phyloP scores from a whole-genome alignment of 1,140 invertebrate species.

The Lutraria rhynchaena region DNA sequence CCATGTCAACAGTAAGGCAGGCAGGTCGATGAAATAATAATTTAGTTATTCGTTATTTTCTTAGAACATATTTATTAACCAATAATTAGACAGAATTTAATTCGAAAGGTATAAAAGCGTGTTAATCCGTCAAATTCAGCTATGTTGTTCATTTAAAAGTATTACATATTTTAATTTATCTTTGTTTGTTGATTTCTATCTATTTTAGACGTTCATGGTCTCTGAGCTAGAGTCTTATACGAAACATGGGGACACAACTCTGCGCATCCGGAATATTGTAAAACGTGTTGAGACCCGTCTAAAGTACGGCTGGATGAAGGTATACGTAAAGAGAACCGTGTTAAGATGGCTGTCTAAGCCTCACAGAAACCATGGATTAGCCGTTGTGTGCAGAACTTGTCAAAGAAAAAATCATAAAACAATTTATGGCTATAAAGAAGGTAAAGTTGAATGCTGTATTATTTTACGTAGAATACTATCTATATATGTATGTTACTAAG shows the following conservation, averaged over 20 bases:
- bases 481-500: too few relatives aligned
- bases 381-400: slow-evolving; percentile 90
- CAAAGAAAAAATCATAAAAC: slow-evolving; percentile 60
- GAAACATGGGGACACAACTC: slow-evolving; percentile 30
- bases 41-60: too few relatives aligned
- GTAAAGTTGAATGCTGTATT: too few relatives aligned
- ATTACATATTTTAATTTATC: neutral
- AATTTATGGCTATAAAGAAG: slow-evolving; percentile 63
- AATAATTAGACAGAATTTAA: too few relatives aligned
- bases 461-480: too few relatives aligned
- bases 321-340: slow-evolving; percentile 88
- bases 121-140: neutral
- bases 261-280: slow-evolving; percentile 79
- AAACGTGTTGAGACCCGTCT: slow-evolving; percentile 88
- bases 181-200: neutral
- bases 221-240: slow-evolving; percentile 85
- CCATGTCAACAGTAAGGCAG: too few relatives aligned
- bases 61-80: too few relatives aligned
- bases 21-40: too few relatives aligned
- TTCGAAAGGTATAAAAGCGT: neutral
- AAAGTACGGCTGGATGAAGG: slow-evolving; percentile 91
- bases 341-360: slow-evolving; percentile 88
- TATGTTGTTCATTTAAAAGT: slow-evolving; percentile 4
- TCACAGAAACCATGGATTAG: slow-evolving; percentile 87
- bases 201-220: slow-evolving; percentile 86